Evolutionary conservation across 2,797 vertebrate species (phyloP).

Genomic region (Chiloscyllium punctatum): DNA sequence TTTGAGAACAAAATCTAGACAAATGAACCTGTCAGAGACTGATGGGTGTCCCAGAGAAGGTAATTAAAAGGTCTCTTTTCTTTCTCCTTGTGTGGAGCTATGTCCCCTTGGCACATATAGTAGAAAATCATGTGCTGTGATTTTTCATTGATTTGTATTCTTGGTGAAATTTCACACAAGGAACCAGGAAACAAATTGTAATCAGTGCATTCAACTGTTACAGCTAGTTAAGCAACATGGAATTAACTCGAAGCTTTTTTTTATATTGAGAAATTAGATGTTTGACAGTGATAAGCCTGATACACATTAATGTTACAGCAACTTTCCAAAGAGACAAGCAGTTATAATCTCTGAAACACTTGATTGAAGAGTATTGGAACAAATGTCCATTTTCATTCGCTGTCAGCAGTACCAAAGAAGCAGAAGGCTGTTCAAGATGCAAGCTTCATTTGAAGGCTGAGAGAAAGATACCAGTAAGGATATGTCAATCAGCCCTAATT

Average conservation of each 20-base stretch:
- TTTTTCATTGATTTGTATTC: background rate
- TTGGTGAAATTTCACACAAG: background rate
- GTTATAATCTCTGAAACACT: background rate
- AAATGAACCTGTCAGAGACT: background rate
- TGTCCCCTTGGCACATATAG: background rate
- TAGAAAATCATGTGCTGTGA: background rate
- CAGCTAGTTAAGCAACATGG: background rate
- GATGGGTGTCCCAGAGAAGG: background rate
- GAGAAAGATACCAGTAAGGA: background rate
- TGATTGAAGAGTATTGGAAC: background rate
- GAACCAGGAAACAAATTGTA: background rate
- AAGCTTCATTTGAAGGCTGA: background rate
- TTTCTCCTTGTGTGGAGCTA: background rate
- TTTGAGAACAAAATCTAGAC: background rate
- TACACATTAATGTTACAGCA: conserved; percentile 1
- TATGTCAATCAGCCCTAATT: background rate
- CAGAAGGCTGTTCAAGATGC: background rate
- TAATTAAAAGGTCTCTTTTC: background rate
- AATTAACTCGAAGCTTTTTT: background rate
- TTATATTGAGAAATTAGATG: background rate
- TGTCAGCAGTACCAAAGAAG: background rate
- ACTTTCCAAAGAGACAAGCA: background rate
- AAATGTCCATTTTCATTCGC: background rate
- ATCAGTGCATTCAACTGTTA: background rate
- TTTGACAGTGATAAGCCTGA: background rate